Percentiles rank a stretch among this genome's conserved stretches.
These are phyloP conservation scores for Meles meles DNA, from an alignment of 2,113 vertebrate genomes.

Conservation along the genomic window DNA sequence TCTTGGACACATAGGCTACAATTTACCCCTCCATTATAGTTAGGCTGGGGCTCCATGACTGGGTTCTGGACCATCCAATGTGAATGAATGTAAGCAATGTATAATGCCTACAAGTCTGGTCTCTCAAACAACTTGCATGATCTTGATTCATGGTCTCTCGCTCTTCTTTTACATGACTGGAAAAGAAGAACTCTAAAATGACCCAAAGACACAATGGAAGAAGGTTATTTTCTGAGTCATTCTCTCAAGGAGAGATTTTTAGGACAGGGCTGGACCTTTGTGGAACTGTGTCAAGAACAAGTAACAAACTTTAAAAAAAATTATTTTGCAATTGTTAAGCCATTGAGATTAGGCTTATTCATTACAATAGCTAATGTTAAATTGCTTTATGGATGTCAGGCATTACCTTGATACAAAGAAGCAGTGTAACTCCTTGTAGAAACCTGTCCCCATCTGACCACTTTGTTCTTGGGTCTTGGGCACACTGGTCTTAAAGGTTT, in stretches of 20 bases:
- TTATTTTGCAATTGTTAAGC: not conserved
- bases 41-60: not conserved
- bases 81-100: not conserved
- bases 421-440: not conserved
- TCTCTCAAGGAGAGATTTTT: not conserved
- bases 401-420: not conserved
- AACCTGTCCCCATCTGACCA: not conserved
- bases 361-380: not conserved
- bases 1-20: not conserved
- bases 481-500: not conserved
- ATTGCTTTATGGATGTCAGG: not conserved
- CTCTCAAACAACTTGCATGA: not conserved
- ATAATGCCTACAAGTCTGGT: not conserved
- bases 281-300: not conserved
- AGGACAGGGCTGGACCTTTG: not conserved
- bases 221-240: not conserved
- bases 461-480: not conserved
- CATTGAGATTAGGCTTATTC: not conserved
- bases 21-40: not conserved
- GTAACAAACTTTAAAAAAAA: not conserved
- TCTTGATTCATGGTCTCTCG: not conserved
- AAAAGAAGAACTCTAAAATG: not conserved
- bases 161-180: not conserved
- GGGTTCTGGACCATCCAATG: not conserved
- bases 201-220: not conserved